These are phyloP conservation scores for Phoenicopterus ruber DNA, from an alignment of 2,113 vertebrate species.

Conservation along the genomic window DNA sequence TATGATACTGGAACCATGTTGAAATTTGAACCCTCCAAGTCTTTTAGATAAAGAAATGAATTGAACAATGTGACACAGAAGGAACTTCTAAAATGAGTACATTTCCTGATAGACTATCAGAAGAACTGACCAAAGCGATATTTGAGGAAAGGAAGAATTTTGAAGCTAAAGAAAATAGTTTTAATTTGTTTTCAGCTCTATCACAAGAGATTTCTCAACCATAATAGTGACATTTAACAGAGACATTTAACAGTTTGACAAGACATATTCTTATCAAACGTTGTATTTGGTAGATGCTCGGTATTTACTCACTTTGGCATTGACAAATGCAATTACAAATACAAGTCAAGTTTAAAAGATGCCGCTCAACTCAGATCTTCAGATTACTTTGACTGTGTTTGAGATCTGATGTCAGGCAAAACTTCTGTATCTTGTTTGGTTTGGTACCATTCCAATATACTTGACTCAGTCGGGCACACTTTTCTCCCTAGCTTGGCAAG, in stretches of 20 bases:
- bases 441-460: neutral
- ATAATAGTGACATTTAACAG: neutral
- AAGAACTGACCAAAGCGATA: neutral
- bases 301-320: neutral
- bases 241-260: neutral
- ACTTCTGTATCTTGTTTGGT: neutral
- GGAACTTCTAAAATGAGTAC: neutral
- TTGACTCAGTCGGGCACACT: neutral
- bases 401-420: neutral
- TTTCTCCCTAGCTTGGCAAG: neutral
- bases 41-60: neutral
- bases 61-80: neutral
- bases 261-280: neutral
- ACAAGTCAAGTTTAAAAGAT: neutral
- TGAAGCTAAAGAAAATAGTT: neutral
- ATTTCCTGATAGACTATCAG: neutral
- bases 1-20: neutral
- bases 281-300: neutral
- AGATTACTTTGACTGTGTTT: too few relatives aligned
- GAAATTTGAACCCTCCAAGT: neutral
- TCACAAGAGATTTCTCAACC: neutral
- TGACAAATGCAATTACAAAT: neutral
- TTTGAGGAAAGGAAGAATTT: neutral
- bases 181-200: neutral
- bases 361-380: neutral